A percentile compares a stretch with the other conserved stretches of the same genome.
Conservation (phyloP, 30 jellyfish, hydroid and myxozoan genomes). For the Morbakka virulenta region DNA sequence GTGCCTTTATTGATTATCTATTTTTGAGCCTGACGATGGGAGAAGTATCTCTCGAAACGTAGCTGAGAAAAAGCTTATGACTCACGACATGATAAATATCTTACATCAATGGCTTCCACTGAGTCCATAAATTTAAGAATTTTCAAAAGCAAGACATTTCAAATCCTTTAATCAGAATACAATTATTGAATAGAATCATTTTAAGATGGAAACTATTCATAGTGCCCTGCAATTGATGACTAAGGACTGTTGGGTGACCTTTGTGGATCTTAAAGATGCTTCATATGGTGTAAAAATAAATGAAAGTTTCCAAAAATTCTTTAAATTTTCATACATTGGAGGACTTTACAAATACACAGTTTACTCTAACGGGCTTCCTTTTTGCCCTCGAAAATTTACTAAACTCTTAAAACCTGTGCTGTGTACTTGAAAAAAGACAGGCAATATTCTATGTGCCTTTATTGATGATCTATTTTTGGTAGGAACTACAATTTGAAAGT, state of each 20-base stretch:
- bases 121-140: too few relatives aligned
- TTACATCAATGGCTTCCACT: too few relatives aligned
- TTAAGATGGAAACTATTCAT: conserved; percentile 47
- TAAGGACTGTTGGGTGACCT: conserved; percentile 48
- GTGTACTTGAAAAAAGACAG: background rate
- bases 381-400: conserved; percentile 21
- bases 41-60: too few relatives aligned
- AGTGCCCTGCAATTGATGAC: conserved; percentile 3
- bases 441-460: background rate
- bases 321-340: conserved; percentile 7
- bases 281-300: conserved; percentile 37
- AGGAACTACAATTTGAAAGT: background rate
- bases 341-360: background rate
- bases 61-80: too few relatives aligned
- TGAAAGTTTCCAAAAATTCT: conserved; percentile 7
- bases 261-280: conserved; percentile 53
- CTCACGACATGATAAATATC: too few relatives aligned
- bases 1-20: conserved; percentile 25
- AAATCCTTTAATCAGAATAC: too few relatives aligned
- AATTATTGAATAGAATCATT: conserved; percentile 27
- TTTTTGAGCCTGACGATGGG: too few relatives aligned
- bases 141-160: conserved; percentile 6
- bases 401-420: conserved; percentile 26
- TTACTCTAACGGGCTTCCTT: background rate
- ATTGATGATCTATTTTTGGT: conserved; percentile 27